phyloP scores from a whole-genome alignment of 2,888 invertebrate species.

The Acanthosoma haemorrhoidale region DNA sequence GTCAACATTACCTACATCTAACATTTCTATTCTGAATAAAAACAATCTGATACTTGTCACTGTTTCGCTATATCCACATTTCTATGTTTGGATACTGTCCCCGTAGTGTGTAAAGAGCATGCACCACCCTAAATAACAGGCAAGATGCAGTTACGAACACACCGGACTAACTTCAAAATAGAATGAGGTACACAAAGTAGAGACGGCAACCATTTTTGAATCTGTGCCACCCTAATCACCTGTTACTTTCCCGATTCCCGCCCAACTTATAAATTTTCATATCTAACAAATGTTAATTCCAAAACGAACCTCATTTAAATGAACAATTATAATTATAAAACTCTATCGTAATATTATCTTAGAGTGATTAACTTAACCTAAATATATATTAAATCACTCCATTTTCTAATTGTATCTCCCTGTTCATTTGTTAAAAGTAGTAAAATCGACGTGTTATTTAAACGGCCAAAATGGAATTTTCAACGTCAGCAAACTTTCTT shows the following conservation, averaged over 20 bases:
- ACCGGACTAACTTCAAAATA: background rate
- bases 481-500: too few species aligned
- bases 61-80: background rate
- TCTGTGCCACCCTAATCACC: constrained; percentile 28
- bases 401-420: too few species aligned
- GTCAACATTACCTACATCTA: constrained; percentile 58
- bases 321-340: too few species aligned
- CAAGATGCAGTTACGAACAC: background rate
- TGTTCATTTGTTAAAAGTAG: too few species aligned
- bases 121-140: background rate
- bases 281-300: background rate
- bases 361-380: too few species aligned
- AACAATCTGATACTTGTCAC: background rate
- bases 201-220: constrained; percentile 22
- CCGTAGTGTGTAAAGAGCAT: background rate
- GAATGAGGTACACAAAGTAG: background rate
- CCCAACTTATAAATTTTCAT: constrained; percentile 1
- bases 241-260: constrained; percentile 23
- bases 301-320: background rate
- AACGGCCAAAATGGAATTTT: too few species aligned
- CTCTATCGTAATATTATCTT: too few species aligned
- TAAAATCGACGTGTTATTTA: too few species aligned
- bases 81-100: background rate
- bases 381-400: too few species aligned
- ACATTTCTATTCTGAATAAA: constrained; percentile 46